Evolutionary conservation across 2,888 invertebrate species (phyloP).

Genomic region (Xestia c-nigrum): DNA sequence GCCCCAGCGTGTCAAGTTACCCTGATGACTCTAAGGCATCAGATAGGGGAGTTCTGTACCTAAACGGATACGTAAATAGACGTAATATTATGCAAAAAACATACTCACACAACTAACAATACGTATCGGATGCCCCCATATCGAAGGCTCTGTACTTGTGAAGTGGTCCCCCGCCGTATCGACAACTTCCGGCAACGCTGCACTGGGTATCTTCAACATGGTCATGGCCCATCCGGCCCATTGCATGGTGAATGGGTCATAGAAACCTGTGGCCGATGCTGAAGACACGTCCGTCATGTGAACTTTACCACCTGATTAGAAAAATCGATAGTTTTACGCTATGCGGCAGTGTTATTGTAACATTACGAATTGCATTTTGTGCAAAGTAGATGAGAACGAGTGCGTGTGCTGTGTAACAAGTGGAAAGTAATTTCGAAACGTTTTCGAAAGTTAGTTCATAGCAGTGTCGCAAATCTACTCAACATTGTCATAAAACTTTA

Average conservation of each 20-base stretch:
- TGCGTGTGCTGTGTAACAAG: background rate
- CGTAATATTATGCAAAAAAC: background rate
- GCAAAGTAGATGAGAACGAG: conserved; percentile 5
- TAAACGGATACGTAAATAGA: background rate
- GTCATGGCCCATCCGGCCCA: conserved; percentile 95
- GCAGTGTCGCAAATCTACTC: background rate
- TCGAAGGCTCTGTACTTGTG: conserved; percentile 91
- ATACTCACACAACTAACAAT: conserved; percentile 94
- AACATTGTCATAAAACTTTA: background rate
- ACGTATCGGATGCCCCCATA: conserved; percentile 95
- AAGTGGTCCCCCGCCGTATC: conserved; percentile 94
- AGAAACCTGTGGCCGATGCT: conserved; percentile 97
- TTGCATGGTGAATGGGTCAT: conserved; percentile 96
- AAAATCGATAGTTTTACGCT: conserved; percentile 34
- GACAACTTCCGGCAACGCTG: conserved; percentile 95
- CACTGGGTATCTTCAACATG: conserved; percentile 93
- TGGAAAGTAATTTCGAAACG: background rate
- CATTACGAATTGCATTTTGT: conserved; percentile 14
- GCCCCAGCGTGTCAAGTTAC: no score
- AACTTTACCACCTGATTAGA: conserved; percentile 83
- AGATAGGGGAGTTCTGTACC: background rate
- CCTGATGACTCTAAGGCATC: background rate
- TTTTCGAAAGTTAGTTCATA: conserved; percentile 12
- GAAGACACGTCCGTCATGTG: conserved; percentile 97
- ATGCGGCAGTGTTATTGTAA: conserved; percentile 26